Conservation (phyloP, 2,888 invertebrate genomes). For the Lepidochrysops patricia region DNA sequence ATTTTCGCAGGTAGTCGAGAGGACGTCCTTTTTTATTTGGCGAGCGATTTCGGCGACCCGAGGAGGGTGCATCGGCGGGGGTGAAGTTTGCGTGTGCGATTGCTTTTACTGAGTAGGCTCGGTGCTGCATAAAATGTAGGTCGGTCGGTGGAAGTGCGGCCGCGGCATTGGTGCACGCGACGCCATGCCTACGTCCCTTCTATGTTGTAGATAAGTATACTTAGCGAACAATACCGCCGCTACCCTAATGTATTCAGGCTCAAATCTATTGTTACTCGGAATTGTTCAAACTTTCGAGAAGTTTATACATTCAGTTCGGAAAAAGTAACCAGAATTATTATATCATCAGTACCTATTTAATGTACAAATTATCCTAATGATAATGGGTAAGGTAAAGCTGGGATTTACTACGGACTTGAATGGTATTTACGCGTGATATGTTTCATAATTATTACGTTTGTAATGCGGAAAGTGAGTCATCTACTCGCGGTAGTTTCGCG, state of each 20-base stretch:
- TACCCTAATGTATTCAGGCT: conserved; percentile 38
- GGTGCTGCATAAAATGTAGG: conserved; percentile 70
- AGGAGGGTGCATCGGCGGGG: conserved; percentile 36
- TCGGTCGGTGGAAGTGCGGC: conserved; percentile 67
- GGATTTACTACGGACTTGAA: conserved; percentile 23
- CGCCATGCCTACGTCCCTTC: conserved; percentile 42
- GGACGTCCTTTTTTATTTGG: conserved; percentile 41
- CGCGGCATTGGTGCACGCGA: conserved; percentile 55
- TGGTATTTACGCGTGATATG: conserved; percentile 3
- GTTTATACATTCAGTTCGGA: conserved; percentile 21
- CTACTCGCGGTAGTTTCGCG: conserved; percentile 53
- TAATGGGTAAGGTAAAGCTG: conserved; percentile 17
- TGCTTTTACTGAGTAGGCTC: conserved; percentile 54
- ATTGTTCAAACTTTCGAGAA: background rate
- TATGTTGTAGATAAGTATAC: conserved; percentile 30
- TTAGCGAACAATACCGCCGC: conserved; percentile 26
- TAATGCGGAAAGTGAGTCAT: conserved; percentile 55
- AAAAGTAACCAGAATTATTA: background rate
- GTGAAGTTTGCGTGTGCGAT: conserved; percentile 48
- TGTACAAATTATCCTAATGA: background rate
- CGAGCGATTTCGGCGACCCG: conserved; percentile 24
- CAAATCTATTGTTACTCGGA: conserved; percentile 1
- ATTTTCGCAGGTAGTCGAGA: conserved; percentile 64
- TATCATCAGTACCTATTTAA: background rate
- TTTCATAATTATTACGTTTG: conserved; percentile 39